phyloP scores from a whole-genome alignment of 2,888 invertebrate genomes.

The Pyrrhia umbra region DNA sequence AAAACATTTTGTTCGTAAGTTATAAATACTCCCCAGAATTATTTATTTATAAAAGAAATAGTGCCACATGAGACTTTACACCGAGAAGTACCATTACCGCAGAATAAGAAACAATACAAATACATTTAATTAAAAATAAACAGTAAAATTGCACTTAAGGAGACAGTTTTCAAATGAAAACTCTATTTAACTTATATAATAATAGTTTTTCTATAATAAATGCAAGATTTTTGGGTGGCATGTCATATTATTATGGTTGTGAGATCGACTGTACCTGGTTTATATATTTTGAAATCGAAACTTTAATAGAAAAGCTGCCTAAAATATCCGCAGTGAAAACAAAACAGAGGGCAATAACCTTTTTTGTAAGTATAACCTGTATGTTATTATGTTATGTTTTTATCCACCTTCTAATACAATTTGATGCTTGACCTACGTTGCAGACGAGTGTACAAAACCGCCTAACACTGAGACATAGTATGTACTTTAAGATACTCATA shows the following conservation, averaged over 20 bases:
- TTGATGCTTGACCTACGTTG: too few relatives aligned
- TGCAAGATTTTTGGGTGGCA: constrained; percentile 88
- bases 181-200: constrained; percentile 75
- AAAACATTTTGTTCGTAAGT: constrained; percentile 66
- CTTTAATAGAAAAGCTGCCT: too few relatives aligned
- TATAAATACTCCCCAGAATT: constrained; percentile 70
- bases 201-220: constrained; percentile 81
- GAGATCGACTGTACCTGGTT: constrained; percentile 58
- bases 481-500: too few relatives aligned
- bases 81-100: constrained; percentile 78
- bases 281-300: too few relatives aligned
- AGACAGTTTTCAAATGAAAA: constrained; percentile 76
- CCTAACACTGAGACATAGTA: too few relatives aligned
- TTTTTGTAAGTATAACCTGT: too few relatives aligned
- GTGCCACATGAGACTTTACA: constrained; percentile 57
- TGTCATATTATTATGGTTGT: constrained; percentile 69
- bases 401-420: too few relatives aligned
- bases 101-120: constrained; percentile 56
- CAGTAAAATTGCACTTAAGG: constrained; percentile 85
- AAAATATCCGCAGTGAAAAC: too few relatives aligned
- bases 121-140: constrained; percentile 66
- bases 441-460: too few relatives aligned
- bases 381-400: too few relatives aligned
- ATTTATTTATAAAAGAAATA: constrained; percentile 67
- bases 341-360: too few relatives aligned